These are phyloP conservation scores for Progne subis DNA, from an alignment of 2,113 vertebrate species.

Conservation along the genomic window DNA sequence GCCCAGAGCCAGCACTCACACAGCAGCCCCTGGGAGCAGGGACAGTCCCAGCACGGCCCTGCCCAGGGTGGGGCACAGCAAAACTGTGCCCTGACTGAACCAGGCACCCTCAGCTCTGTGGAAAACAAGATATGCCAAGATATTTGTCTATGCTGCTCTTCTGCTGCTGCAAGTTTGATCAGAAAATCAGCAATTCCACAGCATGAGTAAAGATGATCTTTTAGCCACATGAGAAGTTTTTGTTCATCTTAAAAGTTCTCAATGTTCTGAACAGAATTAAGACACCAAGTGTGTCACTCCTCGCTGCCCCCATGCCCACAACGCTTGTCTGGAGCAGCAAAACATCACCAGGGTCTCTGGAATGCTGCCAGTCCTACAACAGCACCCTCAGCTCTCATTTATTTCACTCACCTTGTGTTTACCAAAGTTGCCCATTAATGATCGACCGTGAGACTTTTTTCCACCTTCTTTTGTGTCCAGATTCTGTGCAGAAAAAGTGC, in stretches of 20 bases:
- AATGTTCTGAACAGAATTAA: not conserved
- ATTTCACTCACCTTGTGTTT: constrained; percentile 88
- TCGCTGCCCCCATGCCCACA: not conserved
- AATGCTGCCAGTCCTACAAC: not conserved
- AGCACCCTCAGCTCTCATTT: not conserved
- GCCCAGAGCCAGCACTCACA: not conserved
- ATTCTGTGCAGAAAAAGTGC: constrained; percentile 76
- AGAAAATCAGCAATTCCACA: not conserved
- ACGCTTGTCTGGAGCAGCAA: not conserved
- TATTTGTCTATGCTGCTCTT: not conserved
- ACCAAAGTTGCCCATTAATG: constrained; percentile 86
- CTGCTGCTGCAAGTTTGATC: not conserved
- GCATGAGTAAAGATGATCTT: not conserved
- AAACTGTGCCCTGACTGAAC: not conserved
- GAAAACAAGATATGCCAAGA: not conserved
- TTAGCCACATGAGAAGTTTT: not conserved
- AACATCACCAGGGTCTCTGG: not conserved
- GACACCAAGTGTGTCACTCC: not conserved
- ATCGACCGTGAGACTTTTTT: constrained; percentile 90
- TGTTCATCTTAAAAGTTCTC: not conserved
- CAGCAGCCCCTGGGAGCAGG: not conserved
- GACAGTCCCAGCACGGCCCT: not conserved
- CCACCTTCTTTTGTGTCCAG: constrained; percentile 83
- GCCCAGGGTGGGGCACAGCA: not conserved
- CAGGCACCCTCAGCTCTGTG: not conserved